Base-by-base conservation (phyloP, 2,797 vertebrate species). In the Crenichthys baileyi region DNA sequence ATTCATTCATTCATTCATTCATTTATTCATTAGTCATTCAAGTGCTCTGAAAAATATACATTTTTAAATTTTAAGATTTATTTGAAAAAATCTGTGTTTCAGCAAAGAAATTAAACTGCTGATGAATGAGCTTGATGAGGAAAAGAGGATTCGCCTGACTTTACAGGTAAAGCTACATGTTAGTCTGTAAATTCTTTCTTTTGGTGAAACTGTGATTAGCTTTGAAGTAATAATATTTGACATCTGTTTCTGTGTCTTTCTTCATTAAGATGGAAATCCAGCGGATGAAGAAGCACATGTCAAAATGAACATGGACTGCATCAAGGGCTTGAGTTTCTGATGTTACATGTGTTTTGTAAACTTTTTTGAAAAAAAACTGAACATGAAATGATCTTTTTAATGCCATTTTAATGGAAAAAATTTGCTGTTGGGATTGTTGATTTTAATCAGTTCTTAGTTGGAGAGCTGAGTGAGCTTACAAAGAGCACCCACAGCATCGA, bases 41-140 rank as follows among this genome's bases (percentile, higher is more conserved):
- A 51, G 20, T 26, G 26, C 3, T 72, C 18, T 15, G 44, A 46
- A n/a, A 24, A 46, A 1, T 24, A 63, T 20, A 22, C 36, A 50
- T 50, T 12, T 53, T 72, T 0, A 24, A 67, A 1, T n/a, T 7
- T 2, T 5, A 58, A 61, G 16, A 24, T 53, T 22, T 3, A 18
- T 12, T 55, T 31, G 7, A 61, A 60, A 18, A 46, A 46, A 50
- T 41, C 78, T 87, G 1, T 88, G 1, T 93, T 91, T 44, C 87
- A 99, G 98, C 93, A 98, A 97, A 94, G 98, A 99, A 90, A 98
- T 99, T 86, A 98, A 97, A 87, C 97, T 97, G 79, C 95, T 99
- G 90, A 96, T 99, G 91, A 98, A 95, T 46, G 98, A 99, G 88
- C 94, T 99, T 53, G 98, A 99, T 87, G 98, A 99, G 92, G 98